A percentile compares a stretch with the other conserved stretches of the same genome.
Conservation (phyloP, 1,140 invertebrate species). For the Marisa cornuarietis region DNA sequence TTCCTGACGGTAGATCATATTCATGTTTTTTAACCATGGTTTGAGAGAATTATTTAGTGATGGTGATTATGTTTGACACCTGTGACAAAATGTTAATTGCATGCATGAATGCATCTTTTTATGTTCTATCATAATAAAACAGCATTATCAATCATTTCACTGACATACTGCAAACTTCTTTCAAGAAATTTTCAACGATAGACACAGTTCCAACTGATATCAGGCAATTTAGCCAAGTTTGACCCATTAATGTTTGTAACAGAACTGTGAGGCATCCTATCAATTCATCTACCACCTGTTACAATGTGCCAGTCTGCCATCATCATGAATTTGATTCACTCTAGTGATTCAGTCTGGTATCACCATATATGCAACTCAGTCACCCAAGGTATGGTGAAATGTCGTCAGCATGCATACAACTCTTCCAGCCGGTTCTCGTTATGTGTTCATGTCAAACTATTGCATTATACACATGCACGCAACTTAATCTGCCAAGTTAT, state of each 20-base stretch:
- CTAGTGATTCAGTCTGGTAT: too few relatives aligned
- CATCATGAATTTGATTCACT: too few relatives aligned
- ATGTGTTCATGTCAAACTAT: not conserved
- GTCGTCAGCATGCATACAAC: too few relatives aligned
- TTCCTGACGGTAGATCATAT: not conserved
- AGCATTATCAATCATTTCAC: too few relatives aligned
- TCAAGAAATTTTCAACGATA: not conserved
- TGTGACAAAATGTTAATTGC: not conserved
- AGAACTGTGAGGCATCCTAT: too few relatives aligned
- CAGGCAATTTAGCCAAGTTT: too few relatives aligned
- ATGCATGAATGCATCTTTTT: not conserved
- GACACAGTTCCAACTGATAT: not conserved
- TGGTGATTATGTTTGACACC: not conserved
- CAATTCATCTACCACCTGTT: too few relatives aligned
- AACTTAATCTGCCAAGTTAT: constrained; percentile 6
- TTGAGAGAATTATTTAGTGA: not conserved
- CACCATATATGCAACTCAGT: too few relatives aligned
- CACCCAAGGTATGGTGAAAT: not conserved
- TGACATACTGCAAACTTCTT: not conserved
- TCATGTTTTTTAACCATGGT: not conserved
- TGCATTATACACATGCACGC: not conserved
- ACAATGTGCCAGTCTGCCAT: too few relatives aligned
- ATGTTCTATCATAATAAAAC: not conserved
- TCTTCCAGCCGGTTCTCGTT: not conserved
- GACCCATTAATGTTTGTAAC: too few relatives aligned